Evolutionary conservation across 2,113 vertebrate genomes (phyloP), one percentile per base, ranked within the genome.

Genomic region (Haplotaxodon microlepis): DNA sequence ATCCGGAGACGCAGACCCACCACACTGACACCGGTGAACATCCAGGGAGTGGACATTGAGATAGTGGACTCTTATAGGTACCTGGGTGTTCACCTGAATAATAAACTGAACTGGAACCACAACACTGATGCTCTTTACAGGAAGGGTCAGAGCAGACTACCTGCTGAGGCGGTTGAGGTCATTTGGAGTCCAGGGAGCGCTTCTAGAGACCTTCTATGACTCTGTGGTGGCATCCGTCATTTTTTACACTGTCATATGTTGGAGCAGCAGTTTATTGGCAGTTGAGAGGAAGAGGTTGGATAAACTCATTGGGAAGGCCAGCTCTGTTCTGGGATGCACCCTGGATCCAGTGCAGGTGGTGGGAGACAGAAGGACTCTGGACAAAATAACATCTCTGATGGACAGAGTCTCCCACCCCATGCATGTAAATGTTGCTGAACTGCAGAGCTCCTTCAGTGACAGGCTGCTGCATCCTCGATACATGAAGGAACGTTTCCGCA

Each of bases 401-500:
- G 54, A 56, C 54, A 56, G 54, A 27, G 57, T 1, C 57, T 59
- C 27, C 56, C 57, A 31, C 0, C 27, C 27, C 27, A 31, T 59
- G 57, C 27, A 31, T 31, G 57, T 9, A 61, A 6, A 61, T 31
- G 57, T 0, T 17, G 27, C 57, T 31, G 57, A 59, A 31, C 57
- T 59, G 0, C 0, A 31, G 14, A 31, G 27, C 27, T 59, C 3
- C 27, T 31, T 31, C 27, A 17, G 27, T 61, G 57, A 31, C 57
- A 17, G 57, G 1, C 57, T 31, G 57, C 57, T 61, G 57, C 3
- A 61, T 61, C 27, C 27, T 31, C 0, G 57, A 61, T 61, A 27
- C 27, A 61, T 10, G 57, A 31, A 61, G 57, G 57, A 61, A 0
- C 1, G 0, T 61, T 31, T 31, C 27, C 8, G 0, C 57, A 61